Conservation (phyloP, 2,888 invertebrate species). For the Thymelicus acteon region DNA sequence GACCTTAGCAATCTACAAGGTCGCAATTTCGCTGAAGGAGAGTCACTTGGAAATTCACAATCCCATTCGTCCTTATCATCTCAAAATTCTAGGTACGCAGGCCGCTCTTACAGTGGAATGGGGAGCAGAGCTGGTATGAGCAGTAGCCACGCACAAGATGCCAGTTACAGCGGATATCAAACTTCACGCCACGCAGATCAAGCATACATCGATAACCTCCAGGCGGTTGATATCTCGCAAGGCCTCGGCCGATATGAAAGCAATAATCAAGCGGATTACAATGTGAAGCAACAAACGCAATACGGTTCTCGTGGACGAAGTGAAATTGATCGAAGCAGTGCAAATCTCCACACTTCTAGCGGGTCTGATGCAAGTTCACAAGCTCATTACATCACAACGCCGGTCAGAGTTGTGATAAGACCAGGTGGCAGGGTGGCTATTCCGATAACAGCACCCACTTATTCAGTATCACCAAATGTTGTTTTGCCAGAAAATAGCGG, state of each 20-base stretch:
- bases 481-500: conserved; percentile 55
- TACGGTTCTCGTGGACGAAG: conserved; percentile 55
- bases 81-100: conserved; percentile 45
- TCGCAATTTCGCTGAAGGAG: conserved; percentile 71
- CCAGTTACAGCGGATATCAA: conserved; percentile 52
- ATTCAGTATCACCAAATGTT: conserved; percentile 43
- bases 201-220: conserved; percentile 53
- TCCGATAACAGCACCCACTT: conserved; percentile 61
- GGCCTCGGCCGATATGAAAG: conserved; percentile 51
- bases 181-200: conserved; percentile 46
- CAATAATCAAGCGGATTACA: conserved; percentile 48
- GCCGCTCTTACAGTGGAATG: conserved; percentile 40
- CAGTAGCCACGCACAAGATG: conserved; percentile 49
- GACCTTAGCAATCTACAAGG: conserved; percentile 71
- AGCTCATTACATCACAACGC: conserved; percentile 56
- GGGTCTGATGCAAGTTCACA: conserved; percentile 52
- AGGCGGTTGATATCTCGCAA: conserved; percentile 52
- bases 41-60: conserved; percentile 44
- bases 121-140: conserved; percentile 47
- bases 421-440: conserved; percentile 66
- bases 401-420: conserved; percentile 64
- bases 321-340: conserved; percentile 47
- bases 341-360: conserved; percentile 50
- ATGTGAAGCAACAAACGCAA: conserved; percentile 55
- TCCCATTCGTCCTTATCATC: conserved; percentile 47